phyloP scores from a whole-genome alignment of 2,797 vertebrate genomes.

The Catamblyrhynchus diadema region DNA sequence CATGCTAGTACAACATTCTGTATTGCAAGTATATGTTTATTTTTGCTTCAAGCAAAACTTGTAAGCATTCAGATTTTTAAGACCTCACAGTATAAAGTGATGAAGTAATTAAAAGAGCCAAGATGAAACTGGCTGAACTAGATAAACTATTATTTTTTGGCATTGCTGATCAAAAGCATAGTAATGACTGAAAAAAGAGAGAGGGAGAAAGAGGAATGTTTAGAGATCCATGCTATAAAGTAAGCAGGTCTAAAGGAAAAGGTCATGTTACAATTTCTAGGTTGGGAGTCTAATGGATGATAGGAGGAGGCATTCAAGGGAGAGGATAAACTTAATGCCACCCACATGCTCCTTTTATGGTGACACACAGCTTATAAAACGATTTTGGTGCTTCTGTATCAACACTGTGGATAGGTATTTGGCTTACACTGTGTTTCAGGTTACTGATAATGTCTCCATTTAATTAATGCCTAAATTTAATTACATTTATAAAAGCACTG shows the following conservation, averaged over 20 bases:
- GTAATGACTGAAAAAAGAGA: neutral
- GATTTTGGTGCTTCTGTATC: neutral
- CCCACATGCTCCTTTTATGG: neutral
- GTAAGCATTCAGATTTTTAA: neutral
- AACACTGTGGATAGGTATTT: neutral
- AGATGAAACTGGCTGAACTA: neutral
- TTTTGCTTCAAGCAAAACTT: slow-evolving; percentile 2
- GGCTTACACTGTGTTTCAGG: neutral
- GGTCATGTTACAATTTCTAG: neutral
- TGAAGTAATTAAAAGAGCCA: neutral
- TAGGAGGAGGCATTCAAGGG: neutral
- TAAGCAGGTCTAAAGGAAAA: neutral
- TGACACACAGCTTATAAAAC: neutral
- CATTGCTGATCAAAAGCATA: neutral
- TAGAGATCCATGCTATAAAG: neutral
- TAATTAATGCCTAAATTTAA: neutral
- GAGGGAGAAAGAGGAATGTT: neutral
- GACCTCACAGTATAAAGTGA: neutral
- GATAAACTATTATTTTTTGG: neutral
- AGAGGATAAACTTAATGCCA: neutral
- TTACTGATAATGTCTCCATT: neutral
- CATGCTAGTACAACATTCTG: neutral
- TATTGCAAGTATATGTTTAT: neutral
- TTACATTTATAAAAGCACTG: neutral
- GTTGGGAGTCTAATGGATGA: neutral